Percentiles rank a stretch among this genome's conserved stretches.
phyloP scores from a whole-genome alignment of 2,113 vertebrate species.

The Willisornis vidua region DNA sequence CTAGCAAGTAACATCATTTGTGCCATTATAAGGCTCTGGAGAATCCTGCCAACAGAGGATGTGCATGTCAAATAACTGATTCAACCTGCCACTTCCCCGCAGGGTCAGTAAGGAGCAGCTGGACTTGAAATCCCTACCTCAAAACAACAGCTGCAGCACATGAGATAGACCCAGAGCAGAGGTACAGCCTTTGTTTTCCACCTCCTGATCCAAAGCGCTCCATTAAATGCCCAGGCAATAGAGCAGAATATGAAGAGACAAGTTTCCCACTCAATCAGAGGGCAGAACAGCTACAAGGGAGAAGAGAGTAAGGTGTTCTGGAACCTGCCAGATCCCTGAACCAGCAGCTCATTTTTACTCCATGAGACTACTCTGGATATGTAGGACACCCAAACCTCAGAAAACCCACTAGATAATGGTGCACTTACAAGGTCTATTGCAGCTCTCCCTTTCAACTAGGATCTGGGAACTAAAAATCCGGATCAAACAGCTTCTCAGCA shows the following conservation, averaged over 20 bases:
- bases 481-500: neutral
- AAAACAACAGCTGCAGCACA: constrained; percentile 37
- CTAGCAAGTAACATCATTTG: constrained; percentile 24
- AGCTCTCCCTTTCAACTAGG: neutral
- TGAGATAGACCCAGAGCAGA: neutral
- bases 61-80: constrained; percentile 16
- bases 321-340: neutral
- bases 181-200: neutral
- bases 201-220: neutral
- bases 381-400: neutral
- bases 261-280: neutral
- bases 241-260: neutral
- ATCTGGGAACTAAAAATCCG: neutral
- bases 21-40: constrained; percentile 16
- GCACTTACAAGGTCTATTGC: neutral
- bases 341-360: neutral
- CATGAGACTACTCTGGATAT: neutral
- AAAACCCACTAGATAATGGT: neutral
- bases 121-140: constrained; percentile 48
- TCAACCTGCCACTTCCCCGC: constrained; percentile 43
- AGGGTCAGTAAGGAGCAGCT: constrained; percentile 43
- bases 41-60: constrained; percentile 23
- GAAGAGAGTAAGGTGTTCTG: neutral
- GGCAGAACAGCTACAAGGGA: neutral
- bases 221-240: neutral